These are phyloP conservation scores for Arion vulgaris DNA, from an alignment of 1,140 invertebrate genomes.

Conservation along the genomic window DNA sequence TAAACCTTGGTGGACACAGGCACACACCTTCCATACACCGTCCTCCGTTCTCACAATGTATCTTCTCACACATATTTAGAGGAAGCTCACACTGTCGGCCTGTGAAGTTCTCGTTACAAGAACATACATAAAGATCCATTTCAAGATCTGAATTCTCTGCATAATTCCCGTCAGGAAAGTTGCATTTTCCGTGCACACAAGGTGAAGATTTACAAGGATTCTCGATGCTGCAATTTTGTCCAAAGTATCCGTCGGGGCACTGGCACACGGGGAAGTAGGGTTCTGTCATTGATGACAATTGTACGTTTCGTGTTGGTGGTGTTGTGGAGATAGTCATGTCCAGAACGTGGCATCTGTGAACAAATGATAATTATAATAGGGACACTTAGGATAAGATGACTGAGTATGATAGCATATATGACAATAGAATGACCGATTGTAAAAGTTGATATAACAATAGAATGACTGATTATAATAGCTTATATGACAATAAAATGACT, in stretches of 20 bases:
- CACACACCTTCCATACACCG: neutral
- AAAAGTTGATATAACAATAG: too few relatives aligned
- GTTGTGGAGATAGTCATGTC: neutral
- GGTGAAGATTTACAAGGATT: conserved; percentile 1
- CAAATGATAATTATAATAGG: too few relatives aligned
- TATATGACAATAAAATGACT: too few relatives aligned
- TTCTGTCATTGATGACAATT: neutral
- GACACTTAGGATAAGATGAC: neutral
- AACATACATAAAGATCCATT: neutral
- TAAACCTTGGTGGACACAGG: neutral
- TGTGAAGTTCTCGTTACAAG: neutral
- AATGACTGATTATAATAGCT: too few relatives aligned
- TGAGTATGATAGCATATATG: too few relatives aligned
- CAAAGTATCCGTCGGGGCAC: neutral
- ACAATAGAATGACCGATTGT: too few relatives aligned
- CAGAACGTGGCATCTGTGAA: neutral
- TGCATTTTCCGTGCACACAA: neutral
- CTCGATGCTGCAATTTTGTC: neutral
- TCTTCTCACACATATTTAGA: neutral
- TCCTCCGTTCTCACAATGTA: neutral
- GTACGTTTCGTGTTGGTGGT: neutral
- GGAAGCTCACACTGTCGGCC: neutral
- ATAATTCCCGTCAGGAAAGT: neutral
- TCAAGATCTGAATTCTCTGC: neutral
- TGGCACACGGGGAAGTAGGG: neutral